Conservation (phyloP, 2,888 invertebrate genomes). For the Pachydiplax longipennis region DNA sequence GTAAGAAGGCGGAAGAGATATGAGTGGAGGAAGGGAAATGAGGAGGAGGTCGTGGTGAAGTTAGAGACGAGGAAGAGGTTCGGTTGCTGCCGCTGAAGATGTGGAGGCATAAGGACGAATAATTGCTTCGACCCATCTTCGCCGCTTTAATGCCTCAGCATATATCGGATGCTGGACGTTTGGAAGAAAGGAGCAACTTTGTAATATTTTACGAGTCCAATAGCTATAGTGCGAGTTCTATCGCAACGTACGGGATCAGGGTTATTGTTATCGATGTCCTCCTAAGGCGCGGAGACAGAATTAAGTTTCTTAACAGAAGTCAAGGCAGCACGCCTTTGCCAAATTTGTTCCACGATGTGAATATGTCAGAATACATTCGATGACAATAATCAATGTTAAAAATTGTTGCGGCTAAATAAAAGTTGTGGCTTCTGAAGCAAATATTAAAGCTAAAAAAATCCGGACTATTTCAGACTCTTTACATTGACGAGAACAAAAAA, state of each 20-base stretch:
- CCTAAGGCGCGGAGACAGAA: neutral
- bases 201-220: slow-evolving; percentile 15
- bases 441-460: too few species aligned
- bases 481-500: too few species aligned
- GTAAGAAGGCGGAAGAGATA: slow-evolving; percentile 31
- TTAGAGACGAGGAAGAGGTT: neutral
- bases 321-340: too few species aligned
- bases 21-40: slow-evolving; percentile 2
- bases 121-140: slow-evolving; percentile 16
- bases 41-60: neutral
- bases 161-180: neutral
- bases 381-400: too few species aligned
- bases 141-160: neutral
- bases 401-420: too few species aligned
- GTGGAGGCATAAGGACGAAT: slow-evolving; percentile 5
- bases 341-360: too few species aligned
- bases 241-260: neutral
- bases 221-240: neutral
- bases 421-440: too few species aligned
- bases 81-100: neutral
- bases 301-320: neutral
- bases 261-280: neutral
- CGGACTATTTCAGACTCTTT: too few species aligned
- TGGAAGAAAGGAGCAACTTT: neutral
- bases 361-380: too few species aligned